phyloP scores from a whole-genome alignment of 1,140 invertebrate genomes.

The Pseudomyrmex dendroicus region DNA sequence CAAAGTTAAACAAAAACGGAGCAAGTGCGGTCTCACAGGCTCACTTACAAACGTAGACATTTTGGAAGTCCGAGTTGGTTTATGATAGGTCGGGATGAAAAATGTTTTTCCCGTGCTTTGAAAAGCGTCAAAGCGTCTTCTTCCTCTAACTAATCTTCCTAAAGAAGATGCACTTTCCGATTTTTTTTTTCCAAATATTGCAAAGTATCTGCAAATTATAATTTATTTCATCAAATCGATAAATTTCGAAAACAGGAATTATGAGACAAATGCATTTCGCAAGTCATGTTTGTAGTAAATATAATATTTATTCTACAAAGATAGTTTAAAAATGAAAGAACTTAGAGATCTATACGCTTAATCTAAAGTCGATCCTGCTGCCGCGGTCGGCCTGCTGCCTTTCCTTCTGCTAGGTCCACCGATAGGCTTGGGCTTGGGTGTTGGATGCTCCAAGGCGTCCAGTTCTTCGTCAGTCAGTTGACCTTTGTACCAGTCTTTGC shows the following conservation, averaged over 20 bases:
- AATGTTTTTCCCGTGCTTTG: no score
- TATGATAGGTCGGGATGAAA: no score
- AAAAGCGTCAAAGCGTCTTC: no score
- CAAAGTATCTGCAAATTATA: no score
- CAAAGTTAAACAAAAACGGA: no score
- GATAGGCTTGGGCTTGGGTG: conserved; percentile 86
- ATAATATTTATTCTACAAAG: conserved; percentile 57
- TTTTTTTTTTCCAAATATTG: no score
- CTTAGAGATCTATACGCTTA: conserved; percentile 47
- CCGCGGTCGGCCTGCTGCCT: conserved; percentile 66
- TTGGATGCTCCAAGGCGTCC: conserved; percentile 91
- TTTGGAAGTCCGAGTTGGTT: no score
- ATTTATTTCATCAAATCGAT: conserved; percentile 10
- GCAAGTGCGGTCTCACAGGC: no score
- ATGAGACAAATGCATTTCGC: not conserved
- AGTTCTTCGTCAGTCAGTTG: conserved; percentile 92
- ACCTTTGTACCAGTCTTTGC: conserved; percentile 94
- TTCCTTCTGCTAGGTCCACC: conserved; percentile 86
- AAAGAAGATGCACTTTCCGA: no score
- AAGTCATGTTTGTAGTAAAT: conserved; percentile 40
- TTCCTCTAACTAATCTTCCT: no score
- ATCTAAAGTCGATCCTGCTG: conserved; percentile 51
- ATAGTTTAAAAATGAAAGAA: conserved; percentile 30
- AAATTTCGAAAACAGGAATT: conserved; percentile 23
- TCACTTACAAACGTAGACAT: no score